Evolutionary conservation across 2,888 invertebrate genomes (phyloP), one percentile per base, ranked within the genome.

Genomic region (Masnerella sp.): DNA sequence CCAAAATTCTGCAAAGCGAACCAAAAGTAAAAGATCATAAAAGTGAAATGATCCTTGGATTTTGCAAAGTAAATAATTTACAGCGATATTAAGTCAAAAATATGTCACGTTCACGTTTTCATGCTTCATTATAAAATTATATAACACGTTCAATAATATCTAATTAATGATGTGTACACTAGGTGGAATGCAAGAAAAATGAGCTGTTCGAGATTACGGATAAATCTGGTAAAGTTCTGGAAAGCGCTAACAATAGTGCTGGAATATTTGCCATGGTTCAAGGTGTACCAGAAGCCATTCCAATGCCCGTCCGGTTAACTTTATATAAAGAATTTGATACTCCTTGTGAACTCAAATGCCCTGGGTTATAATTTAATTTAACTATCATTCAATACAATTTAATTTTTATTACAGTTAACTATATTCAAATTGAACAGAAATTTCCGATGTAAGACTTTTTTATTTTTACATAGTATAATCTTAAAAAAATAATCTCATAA

Each of bases 221-320:
- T 82, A 84, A 88, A 80, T 80, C 85, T 43, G 90, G 91, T 0
- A 87, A 88, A 2, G 77, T 91, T 40, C 78, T 91, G 28, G 92
- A 92, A 86, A 86, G 82, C 65, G 91, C 89, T 0, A 91, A 92
- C 80, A 92, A 92, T 82, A 89, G 90, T 15, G 91, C 89, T 2
- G 91, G 91, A n/a, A 87, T 91, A 59, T 92, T 89, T 83, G 90
- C 90, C 0, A 85, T 89, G 78, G 34, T 87, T 11, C 90, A 91
- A 86, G 88, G 88, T 8, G 77, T 89, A 22, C 90, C 90, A 2
- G 83, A 88, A 22, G 70, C 84, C 28, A 84, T 86, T 59, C 89
- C 90, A 17, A 77, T 87, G 25, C 85, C 89, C 17, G 85, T 85
- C 62, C 85, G 89, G 47, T 78, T 78, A 17, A 82, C 88, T 11